These are phyloP conservation scores for Nomia melanderi DNA, from an alignment of 1,140 invertebrate genomes.

Conservation along the genomic window DNA sequence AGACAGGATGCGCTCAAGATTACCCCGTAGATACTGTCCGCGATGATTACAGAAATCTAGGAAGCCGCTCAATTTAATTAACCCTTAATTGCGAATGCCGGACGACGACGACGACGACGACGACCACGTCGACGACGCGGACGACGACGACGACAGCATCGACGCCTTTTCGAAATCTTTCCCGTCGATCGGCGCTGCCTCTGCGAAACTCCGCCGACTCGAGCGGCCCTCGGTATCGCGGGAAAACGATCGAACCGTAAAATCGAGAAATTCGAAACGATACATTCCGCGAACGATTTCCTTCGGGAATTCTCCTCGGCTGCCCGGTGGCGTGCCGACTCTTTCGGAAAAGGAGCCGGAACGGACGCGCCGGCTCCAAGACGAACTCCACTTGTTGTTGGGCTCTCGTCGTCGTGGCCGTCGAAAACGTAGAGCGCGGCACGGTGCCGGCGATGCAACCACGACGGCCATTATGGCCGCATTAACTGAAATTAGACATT, in stretches of 20 bases:
- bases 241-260: no score
- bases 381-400: no score
- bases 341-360: no score
- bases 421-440: conserved; percentile 38
- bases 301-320: no score
- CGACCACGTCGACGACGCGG: neutral
- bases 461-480: conserved; percentile 62
- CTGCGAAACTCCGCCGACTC: conserved; percentile 1
- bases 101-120: conserved; percentile 20
- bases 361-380: no score
- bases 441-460: conserved; percentile 46
- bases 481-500: conserved; percentile 71
- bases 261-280: no score
- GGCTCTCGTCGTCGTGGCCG: neutral
- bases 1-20: conserved; percentile 80
- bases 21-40: conserved; percentile 78
- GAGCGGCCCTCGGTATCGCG: neutral
- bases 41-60: conserved; percentile 80
- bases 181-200: conserved; percentile 4
- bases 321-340: no score
- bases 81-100: conserved; percentile 71
- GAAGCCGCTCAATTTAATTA: conserved; percentile 78
- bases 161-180: neutral
- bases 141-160: neutral
- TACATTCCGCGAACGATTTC: no score